Evolutionary conservation across 2,888 invertebrate genomes (phyloP).

Genomic region (Thumatha senex): DNA sequence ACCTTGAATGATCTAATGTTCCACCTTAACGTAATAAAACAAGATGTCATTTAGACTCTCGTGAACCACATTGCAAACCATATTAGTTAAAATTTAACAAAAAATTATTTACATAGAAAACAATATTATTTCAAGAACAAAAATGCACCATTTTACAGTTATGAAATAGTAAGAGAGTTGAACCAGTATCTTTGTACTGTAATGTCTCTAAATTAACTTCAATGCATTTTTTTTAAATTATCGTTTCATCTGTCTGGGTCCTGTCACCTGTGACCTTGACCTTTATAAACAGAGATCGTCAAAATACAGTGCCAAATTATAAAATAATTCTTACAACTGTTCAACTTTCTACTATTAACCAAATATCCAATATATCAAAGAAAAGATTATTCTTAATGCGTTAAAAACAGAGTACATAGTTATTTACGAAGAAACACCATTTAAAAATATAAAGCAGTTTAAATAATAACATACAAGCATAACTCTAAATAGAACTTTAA

Average conservation of each 20-base stretch:
- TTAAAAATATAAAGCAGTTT: slow-evolving; percentile 12
- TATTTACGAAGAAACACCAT: not conserved
- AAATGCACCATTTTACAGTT: slow-evolving; percentile 5
- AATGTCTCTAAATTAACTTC: no score
- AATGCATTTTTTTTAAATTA: no score
- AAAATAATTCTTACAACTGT: no score
- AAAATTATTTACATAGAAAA: slow-evolving; percentile 16
- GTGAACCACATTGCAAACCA: not conserved
- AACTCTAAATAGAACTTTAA: slow-evolving; percentile 18
- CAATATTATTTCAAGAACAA: slow-evolving; percentile 22
- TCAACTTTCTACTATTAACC: not conserved
- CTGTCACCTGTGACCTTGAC: no score
- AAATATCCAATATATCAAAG: not conserved
- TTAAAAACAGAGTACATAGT: slow-evolving; percentile 1
- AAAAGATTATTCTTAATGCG: not conserved
- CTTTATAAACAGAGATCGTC: not conserved
- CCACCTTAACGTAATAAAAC: no score
- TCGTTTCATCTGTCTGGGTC: no score
- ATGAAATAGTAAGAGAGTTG: no score
- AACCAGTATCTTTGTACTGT: no score
- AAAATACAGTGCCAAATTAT: not conserved
- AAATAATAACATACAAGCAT: not conserved
- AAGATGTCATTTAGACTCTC: no score
- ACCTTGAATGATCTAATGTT: not conserved
- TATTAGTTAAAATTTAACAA: slow-evolving; percentile 15